A percentile compares a stretch with the other conserved stretches of the same genome.
These are phyloP conservation scores for Crax fasciolata DNA, from an alignment of 2,797 vertebrate genomes.

Conservation along the genomic window DNA sequence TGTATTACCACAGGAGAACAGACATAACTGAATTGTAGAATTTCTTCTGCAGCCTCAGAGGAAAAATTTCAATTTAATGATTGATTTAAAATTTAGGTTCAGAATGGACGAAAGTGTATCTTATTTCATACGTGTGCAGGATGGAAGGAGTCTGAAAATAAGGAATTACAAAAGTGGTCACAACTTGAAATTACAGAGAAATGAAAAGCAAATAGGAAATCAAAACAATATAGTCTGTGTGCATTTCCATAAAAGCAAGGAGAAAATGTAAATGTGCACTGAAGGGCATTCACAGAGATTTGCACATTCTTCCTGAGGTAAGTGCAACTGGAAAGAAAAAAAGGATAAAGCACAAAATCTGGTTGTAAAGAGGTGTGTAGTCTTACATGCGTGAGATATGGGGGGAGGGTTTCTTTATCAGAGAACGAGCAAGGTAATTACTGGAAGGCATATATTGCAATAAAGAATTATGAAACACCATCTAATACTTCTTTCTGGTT, in stretches of 20 bases:
- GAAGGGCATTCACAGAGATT: not conserved
- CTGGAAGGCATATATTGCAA: not conserved
- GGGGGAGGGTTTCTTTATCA: not conserved
- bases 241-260: not conserved
- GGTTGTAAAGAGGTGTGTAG: not conserved
- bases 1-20: slow-evolving; percentile 19
- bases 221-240: rapidly evolving
- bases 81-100: slow-evolving; percentile 12
- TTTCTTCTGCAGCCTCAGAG: slow-evolving; percentile 1
- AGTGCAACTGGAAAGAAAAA: not conserved
- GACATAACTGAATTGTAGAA: slow-evolving; percentile 4
- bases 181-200: not conserved
- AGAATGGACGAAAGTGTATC: not conserved
- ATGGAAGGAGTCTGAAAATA: not conserved
- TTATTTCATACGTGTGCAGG: not conserved
- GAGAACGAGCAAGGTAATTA: not conserved
- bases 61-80: slow-evolving; percentile 11
- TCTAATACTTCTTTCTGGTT: slow-evolving; percentile 52
- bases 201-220: not conserved
- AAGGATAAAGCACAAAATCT: not conserved
- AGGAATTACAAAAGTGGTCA: not conserved
- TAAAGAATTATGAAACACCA: slow-evolving; percentile 22
- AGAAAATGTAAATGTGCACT: not conserved
- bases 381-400: not conserved
- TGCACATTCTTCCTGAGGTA: not conserved